These are phyloP conservation scores for Esperia sulphurella DNA, from an alignment of 2,888 invertebrate genomes.

Conservation along the genomic window DNA sequence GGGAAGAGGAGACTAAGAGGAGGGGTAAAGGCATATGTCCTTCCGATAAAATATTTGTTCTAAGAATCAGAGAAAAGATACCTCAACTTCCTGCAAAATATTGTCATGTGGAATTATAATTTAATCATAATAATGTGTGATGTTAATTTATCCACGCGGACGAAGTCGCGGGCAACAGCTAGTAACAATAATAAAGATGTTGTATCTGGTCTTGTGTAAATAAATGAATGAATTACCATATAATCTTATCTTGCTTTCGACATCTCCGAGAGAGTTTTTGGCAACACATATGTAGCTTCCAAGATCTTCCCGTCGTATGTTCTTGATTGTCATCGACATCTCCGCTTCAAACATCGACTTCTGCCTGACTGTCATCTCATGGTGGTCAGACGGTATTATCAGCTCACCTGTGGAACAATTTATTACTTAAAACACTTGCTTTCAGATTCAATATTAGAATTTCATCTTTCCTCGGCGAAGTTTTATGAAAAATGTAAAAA, in stretches of 20 bases:
- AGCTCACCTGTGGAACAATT: slow-evolving; percentile 83
- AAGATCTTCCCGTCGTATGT: slow-evolving; percentile 87
- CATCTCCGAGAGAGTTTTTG: slow-evolving; percentile 92
- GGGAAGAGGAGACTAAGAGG: no score
- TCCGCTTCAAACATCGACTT: slow-evolving; percentile 90
- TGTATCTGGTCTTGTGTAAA: neutral
- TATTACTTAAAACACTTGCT: slow-evolving; percentile 65
- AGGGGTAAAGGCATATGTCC: no score
- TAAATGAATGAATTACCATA: slow-evolving; percentile 84
- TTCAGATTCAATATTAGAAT: slow-evolving; percentile 76
- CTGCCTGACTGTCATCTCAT: slow-evolving; percentile 85
- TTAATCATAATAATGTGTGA: no score
- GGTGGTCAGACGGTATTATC: slow-evolving; percentile 91
- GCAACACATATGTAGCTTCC: slow-evolving; percentile 93
- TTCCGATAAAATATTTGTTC: no score
- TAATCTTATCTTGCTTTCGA: slow-evolving; percentile 92
- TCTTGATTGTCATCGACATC: slow-evolving; percentile 90
- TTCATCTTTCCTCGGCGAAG: slow-evolving; percentile 65
- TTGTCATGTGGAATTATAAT: no score
- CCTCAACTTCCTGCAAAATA: no score
- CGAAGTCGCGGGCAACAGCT: no score
- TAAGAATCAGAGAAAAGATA: no score
- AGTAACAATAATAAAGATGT: no score
- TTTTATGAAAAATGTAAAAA: slow-evolving; percentile 79
- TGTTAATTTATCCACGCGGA: no score